Evolutionary conservation across 2,113 vertebrate species (phyloP), one percentile per base, ranked within the genome.

Genomic region (Poecilia latipinna): DNA sequence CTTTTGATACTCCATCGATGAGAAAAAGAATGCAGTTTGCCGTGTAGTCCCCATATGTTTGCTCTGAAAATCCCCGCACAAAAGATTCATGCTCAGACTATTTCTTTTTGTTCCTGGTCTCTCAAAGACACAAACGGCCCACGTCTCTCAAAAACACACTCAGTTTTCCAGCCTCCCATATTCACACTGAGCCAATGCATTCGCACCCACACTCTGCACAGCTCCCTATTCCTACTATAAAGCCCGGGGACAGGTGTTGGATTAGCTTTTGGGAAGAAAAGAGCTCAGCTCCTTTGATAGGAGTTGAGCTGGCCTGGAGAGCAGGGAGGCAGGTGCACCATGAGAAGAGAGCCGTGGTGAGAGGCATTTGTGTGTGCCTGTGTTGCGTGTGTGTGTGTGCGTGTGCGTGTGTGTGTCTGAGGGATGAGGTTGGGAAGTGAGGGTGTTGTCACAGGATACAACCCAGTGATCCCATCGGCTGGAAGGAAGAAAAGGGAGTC

Each of bases 161-260:
- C 76, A 39, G 37, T 65, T 33, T 57, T 75, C 48, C 67, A 31
- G 64, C 51, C 29, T 67, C 26, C 62, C 54, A 62, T 68, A 70
- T 77, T 86, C 80, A 88, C 83, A 84, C 82, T 78, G 73, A 82
- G 79, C 73, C 61, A 74, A 28, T 70, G 74, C 88, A 82, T 83
- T 83, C 77, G 78, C 74, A 71, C 68, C 78, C 69, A 12, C 31
- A 33, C 68, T 74, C 74, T 76, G 78, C 82, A 79, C 78, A 77
- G 70, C 60, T 79, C 77, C 88, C 86, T 89, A 81, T 90, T 89
- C 84, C 80, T 75, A 77, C 85, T 80, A 80, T 88, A 90, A 92
- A 91, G 86, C 87, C 87, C 35, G 75, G 90, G 91, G 91, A 93
- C 93, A 93, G 93, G 93, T 94, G 93, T 93, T 91, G 91, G 91